phyloP scores from a whole-genome alignment of 2,797 vertebrate species.

The Phalloptychus januarius region DNA sequence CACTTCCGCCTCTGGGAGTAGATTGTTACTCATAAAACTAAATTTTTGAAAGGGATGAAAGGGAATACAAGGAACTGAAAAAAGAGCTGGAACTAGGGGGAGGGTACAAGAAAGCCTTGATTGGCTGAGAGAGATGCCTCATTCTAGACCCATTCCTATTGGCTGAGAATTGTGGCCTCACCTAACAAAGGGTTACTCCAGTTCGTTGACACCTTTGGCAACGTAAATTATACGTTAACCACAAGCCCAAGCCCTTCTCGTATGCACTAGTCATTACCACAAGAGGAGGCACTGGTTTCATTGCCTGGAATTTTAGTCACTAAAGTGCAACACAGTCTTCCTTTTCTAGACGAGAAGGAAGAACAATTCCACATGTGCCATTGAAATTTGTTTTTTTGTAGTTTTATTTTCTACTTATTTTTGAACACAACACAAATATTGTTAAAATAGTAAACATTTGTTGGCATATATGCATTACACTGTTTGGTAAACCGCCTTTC shows the following conservation, averaged over 20 bases:
- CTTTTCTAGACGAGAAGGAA: not conserved
- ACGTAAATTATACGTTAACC: constrained; percentile 24
- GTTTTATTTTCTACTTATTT: not conserved
- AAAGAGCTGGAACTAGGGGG: constrained; percentile 9
- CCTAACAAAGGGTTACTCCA: constrained; percentile 82
- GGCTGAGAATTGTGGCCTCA: constrained; percentile 80
- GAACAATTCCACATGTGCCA: not conserved
- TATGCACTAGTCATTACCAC: constrained; percentile 13
- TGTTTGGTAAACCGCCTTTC: not conserved
- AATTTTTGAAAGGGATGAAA: constrained; percentile 65
- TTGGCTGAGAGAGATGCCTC: constrained; percentile 78
- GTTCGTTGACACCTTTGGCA: constrained; percentile 76
- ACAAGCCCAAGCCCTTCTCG: constrained; percentile 28
- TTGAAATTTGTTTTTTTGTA: too few relatives aligned
- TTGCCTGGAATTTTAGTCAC: constrained; percentile 46
- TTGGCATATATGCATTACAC: not conserved
- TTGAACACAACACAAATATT: not conserved
- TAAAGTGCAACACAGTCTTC: not conserved
- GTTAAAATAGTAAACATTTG: too few relatives aligned
- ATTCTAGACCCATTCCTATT: constrained; percentile 73
- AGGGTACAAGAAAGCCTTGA: constrained; percentile 60
- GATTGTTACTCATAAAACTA: constrained; percentile 64
- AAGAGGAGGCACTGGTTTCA: constrained; percentile 17
- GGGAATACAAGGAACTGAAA: constrained; percentile 35
- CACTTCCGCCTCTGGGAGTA: constrained; percentile 55